These are phyloP conservation scores for Limnephilus auricula DNA, from an alignment of 2,888 invertebrate species.

Conservation along the genomic window DNA sequence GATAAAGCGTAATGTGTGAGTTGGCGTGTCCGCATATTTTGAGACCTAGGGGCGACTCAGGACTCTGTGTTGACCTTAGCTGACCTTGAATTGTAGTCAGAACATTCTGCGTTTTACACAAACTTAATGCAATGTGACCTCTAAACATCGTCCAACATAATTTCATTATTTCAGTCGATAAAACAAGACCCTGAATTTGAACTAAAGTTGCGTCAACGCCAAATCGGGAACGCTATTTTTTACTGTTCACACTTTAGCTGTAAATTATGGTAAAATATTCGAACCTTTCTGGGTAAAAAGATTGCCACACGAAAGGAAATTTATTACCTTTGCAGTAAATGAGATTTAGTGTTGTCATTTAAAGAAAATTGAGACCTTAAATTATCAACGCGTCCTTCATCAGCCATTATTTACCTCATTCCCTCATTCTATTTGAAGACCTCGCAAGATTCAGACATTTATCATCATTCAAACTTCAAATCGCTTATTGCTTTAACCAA, in stretches of 20 bases:
- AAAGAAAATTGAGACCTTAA: not conserved
- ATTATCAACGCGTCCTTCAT: not conserved
- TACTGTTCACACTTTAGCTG: not conserved
- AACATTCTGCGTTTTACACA: not conserved
- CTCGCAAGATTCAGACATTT: not conserved
- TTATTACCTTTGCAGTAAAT: not conserved
- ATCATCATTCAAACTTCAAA: no score
- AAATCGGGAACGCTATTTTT: not conserved
- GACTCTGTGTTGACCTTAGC: conserved; percentile 3
- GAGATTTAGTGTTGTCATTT: not conserved
- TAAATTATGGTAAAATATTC: conserved; percentile 2
- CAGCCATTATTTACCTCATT: not conserved
- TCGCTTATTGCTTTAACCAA: no score
- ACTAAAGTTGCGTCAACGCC: conserved; percentile 2
- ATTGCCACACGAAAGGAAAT: not conserved
- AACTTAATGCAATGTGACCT: conserved; percentile 42
- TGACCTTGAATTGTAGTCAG: conserved; percentile 21
- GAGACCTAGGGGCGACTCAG: not conserved
- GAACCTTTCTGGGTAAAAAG: not conserved
- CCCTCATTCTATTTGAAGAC: not conserved
- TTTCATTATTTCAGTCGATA: conserved; percentile 31
- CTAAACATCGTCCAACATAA: not conserved
- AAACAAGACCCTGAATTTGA: conserved; percentile 20
- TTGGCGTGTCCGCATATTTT: conserved; percentile 34
- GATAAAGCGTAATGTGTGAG: not conserved